Conservation (phyloP, 2,113 vertebrate genomes). For the Acrocephalus arundinaceus region DNA sequence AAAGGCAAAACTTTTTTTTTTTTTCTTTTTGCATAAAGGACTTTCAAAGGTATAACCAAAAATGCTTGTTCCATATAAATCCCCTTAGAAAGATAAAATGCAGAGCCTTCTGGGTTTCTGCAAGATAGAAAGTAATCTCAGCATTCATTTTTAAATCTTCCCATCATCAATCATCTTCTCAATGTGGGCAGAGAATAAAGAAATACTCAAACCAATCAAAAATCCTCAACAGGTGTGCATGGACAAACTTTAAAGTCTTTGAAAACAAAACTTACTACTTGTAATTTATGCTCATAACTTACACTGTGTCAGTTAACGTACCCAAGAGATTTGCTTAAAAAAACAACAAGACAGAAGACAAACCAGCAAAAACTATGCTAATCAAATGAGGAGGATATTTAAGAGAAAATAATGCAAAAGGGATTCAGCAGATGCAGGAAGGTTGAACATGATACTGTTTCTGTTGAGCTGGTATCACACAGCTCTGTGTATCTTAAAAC, state of each 20-base stretch:
- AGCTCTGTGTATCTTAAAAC: slow-evolving; percentile 1
- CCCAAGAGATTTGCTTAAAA: background rate
- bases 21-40: background rate
- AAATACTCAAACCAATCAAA: background rate
- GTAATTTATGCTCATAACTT: slow-evolving; percentile 18
- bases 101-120: background rate
- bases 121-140: slow-evolving; percentile 29
- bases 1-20: background rate
- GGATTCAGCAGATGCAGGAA: background rate
- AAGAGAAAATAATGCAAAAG: slow-evolving; percentile 33
- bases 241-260: slow-evolving; percentile 33
- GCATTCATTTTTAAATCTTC: background rate
- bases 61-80: background rate
- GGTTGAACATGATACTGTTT: background rate
- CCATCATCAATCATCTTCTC: background rate
- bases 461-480: background rate
- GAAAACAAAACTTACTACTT: slow-evolving; percentile 9
- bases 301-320: background rate
- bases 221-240: background rate
- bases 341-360: background rate
- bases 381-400: slow-evolving; percentile 4
- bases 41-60: background rate
- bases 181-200: background rate
- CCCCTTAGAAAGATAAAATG: slow-evolving; percentile 19
- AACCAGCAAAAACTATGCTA: background rate